Evolutionary conservation across 2,888 invertebrate genomes (phyloP).

Genomic region (Dinocampus coccinellae): DNA sequence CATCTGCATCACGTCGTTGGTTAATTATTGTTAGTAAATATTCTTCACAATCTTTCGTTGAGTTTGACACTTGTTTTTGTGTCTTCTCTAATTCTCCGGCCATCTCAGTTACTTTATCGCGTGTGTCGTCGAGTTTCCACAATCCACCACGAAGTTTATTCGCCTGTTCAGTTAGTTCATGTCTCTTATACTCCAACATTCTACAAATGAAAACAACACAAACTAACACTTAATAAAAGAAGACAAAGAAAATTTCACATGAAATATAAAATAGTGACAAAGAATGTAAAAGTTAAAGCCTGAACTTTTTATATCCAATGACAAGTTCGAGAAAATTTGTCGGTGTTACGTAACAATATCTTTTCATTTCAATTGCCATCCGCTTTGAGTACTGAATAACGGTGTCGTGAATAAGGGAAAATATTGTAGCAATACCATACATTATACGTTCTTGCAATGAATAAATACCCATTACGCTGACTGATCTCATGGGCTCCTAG

Average conservation of each 20-base stretch:
- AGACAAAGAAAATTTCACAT: background rate
- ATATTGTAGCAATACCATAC: constrained; percentile 79
- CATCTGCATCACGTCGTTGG: constrained; percentile 86
- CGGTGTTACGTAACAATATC: constrained; percentile 90
- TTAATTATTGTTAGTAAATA: constrained; percentile 85
- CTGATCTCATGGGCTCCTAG: constrained; percentile 55
- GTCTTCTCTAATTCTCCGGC: constrained; percentile 85
- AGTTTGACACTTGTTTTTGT: constrained; percentile 80
- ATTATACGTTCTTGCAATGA: constrained; percentile 74
- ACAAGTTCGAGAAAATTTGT: constrained; percentile 90
- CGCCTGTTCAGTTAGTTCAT: constrained; percentile 79
- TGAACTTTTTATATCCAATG: constrained; percentile 84
- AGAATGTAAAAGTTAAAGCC: constrained; percentile 38
- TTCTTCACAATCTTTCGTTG: constrained; percentile 87
- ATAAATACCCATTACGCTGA: constrained; percentile 44
- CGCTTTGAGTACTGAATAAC: constrained; percentile 79
- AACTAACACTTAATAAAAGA: background rate
- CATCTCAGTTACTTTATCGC: constrained; percentile 85
- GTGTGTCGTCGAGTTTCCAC: constrained; percentile 89
- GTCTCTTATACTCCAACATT: constrained; percentile 80
- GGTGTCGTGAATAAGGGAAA: constrained; percentile 86
- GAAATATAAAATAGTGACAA: background rate
- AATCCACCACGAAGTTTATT: constrained; percentile 87
- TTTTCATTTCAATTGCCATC: constrained; percentile 83
- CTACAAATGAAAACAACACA: constrained; percentile 65